These are phyloP conservation scores for Diorhabda carinulata DNA, from an alignment of 1,140 invertebrate genomes.

Conservation along the genomic window DNA sequence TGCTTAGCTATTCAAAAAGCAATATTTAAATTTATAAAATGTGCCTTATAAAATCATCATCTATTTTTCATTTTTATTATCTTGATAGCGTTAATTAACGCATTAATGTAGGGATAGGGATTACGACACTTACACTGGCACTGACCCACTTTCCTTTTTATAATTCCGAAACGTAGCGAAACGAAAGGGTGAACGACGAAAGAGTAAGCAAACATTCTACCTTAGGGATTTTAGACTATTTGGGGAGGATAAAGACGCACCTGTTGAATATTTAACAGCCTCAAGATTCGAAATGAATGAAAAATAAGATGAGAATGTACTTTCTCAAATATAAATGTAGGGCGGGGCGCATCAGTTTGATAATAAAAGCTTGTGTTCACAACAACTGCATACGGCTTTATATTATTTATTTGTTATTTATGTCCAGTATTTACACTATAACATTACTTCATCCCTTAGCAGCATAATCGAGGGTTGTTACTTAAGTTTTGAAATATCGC, in stretches of 20 bases:
- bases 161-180: neutral
- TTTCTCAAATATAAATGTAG: neutral
- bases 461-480: too few relatives aligned
- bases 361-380: too few relatives aligned
- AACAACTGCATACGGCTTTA: too few relatives aligned
- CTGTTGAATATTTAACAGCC: slow-evolving; percentile 2
- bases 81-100: neutral
- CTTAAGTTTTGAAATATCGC: too few relatives aligned
- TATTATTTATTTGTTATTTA: too few relatives aligned
- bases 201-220: neutral
- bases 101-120: neutral
- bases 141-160: neutral
- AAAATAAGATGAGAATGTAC: neutral
- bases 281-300: neutral
- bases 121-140: neutral
- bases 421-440: too few relatives aligned
- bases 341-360: too few relatives aligned
- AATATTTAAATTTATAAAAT: neutral
- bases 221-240: neutral
- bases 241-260: neutral
- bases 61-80: neutral
- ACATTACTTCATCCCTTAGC: too few relatives aligned
- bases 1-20: too few relatives aligned
- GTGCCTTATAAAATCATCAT: neutral
- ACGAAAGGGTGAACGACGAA: neutral